These are phyloP conservation scores for Lacerta viridis DNA, from an alignment of 2,797 vertebrate species.

Conservation along the genomic window DNA sequence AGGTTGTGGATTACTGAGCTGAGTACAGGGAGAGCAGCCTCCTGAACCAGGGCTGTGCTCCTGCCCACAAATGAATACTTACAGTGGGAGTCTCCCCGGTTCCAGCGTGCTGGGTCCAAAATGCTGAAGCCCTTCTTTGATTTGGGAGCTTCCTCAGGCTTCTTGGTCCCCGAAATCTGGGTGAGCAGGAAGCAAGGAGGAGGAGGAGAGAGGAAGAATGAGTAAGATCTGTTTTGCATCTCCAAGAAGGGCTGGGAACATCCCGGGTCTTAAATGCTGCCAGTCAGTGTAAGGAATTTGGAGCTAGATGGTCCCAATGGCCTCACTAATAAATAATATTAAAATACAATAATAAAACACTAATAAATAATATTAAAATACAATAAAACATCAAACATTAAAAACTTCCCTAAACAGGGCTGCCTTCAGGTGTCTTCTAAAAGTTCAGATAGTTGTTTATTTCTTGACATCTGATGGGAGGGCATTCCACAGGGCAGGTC, in stretches of 20 bases:
- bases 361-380: no score
- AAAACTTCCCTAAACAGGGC: no score
- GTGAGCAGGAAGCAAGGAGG: neutral
- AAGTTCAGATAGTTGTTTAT: no score
- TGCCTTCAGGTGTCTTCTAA: no score
- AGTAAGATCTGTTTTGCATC: neutral
- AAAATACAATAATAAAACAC: no score
- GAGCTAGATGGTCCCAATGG: neutral
- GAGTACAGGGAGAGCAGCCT: neutral
- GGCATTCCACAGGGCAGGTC: no score
- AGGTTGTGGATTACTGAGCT: neutral
- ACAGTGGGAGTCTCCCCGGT: slow-evolving; percentile 81
- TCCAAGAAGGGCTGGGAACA: no score
- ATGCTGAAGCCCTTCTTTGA: slow-evolving; percentile 84
- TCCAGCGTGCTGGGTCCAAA: slow-evolving; percentile 82
- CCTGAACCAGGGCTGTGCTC: neutral
- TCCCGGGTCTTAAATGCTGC: no score
- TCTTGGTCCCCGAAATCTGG: slow-evolving; percentile 79
- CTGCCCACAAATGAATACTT: slow-evolving; percentile 58
- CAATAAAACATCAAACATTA: no score
- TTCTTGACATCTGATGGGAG: no score
- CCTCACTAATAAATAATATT: neutral
- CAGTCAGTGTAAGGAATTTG: neutral
- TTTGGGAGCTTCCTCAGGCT: slow-evolving; percentile 83
- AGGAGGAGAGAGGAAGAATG: no score